phyloP scores from a whole-genome alignment of 2,797 vertebrate species.

The Enteromius trimaculatus region DNA sequence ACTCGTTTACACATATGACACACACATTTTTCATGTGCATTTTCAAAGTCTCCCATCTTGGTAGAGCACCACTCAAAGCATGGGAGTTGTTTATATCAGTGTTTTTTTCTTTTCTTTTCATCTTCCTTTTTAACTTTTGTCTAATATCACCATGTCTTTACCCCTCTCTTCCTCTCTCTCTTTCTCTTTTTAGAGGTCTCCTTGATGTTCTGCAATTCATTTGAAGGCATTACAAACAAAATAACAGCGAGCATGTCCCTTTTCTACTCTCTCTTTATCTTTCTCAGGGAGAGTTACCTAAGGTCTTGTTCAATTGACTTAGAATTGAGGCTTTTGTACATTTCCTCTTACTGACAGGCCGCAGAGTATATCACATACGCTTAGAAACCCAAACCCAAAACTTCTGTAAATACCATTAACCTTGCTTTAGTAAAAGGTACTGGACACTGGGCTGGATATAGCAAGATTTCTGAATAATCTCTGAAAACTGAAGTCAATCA shows the following conservation, averaged over 20 bases:
- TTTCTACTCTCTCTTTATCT: conserved; percentile 22
- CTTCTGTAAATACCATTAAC: conserved; percentile 30
- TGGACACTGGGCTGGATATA: no score
- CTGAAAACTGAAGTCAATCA: no score
- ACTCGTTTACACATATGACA: conserved; percentile 18
- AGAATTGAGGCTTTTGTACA: conserved; percentile 22
- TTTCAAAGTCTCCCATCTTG: conserved; percentile 18
- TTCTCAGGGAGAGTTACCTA: conserved; percentile 10
- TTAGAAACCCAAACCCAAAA: conserved; percentile 22
- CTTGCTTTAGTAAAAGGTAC: not conserved
- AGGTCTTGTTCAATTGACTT: conserved; percentile 40
- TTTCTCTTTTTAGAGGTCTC: conserved; percentile 18
- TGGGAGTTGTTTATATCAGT: conserved; percentile 2
- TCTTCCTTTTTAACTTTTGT: conserved; percentile 25
- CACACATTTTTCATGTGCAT: conserved; percentile 13
- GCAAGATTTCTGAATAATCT: no score
- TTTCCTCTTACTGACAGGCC: conserved; percentile 38
- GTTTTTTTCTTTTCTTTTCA: not conserved
- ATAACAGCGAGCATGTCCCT: not conserved
- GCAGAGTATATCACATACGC: conserved; percentile 5
- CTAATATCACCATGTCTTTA: conserved; percentile 66
- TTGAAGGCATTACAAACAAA: conserved; percentile 45
- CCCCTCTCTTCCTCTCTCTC: not conserved
- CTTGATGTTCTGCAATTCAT: conserved; percentile 35
- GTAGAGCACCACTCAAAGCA: conserved; percentile 31